Base-by-base conservation (phyloP, 2,888 invertebrate genomes). In the Erebia ligea region DNA sequence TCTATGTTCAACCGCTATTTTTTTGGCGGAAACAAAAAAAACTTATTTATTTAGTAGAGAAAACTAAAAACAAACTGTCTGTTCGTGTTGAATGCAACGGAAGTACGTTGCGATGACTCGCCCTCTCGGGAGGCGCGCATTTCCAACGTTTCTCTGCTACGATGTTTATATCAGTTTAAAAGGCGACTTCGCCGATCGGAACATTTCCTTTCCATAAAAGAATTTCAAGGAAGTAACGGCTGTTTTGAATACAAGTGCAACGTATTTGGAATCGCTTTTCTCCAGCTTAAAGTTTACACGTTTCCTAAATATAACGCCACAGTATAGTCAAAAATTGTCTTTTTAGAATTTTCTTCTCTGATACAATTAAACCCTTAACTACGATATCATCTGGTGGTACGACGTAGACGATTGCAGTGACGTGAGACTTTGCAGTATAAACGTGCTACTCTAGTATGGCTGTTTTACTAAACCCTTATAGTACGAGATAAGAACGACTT, bases 91-190 rank as follows among this genome's bases (percentile, higher is more conserved):
- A 81, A 82, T 84, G 86, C 85, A 84, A 73, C 86, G 90, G 90
- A 90, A 90, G 85, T 81, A 82, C 80, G 78, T 81, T 76, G 71
- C 77, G 81, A 84, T 83, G 81, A 84, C 80, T 85, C 81, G 78
- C 77, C 78, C 77, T 76, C 81, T 76, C 78, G 75, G 76, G 81
- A 80, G 56, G 56, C 78, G 74, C 78, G 77, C 77, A 70, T 78
- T 76, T 72, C 69, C 73, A 72, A 69, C 74, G 67, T 74, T 74
- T 68, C 76, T 68, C 71, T 62, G 65, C 70, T 73, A 71, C 79
- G 80, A 84, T 86, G 85, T 86, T 89, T 88, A 84, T 90, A 91
- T 92, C 89, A 86, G 86, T 89, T 82, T 86, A 85, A 85, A 83
- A 85, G 82, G 79, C 82, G 84, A 87, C 85, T 89, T 83, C 88